Conservation (phyloP, 30 jellyfish, hydroid and myxozoan genomes). For the Sanderia malayensis region DNA sequence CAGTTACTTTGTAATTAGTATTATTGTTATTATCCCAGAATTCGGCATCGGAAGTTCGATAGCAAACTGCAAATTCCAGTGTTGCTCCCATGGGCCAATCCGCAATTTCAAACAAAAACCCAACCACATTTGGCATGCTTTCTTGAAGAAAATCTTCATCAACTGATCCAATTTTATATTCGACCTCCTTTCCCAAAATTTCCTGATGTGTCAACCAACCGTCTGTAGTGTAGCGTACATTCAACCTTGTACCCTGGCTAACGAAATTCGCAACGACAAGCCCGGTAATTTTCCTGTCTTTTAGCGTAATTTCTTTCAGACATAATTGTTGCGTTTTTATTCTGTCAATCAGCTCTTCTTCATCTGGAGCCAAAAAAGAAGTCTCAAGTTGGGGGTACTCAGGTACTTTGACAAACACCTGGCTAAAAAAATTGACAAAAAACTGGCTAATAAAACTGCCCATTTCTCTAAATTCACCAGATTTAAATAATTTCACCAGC, state of each 20-base stretch:
- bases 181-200: not conserved
- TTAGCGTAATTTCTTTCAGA: constrained; percentile 6
- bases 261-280: not conserved
- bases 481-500: no score
- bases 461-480: no score
- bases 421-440: no score
- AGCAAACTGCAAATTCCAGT: constrained; percentile 45
- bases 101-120: constrained; percentile 13
- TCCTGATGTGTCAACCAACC: constrained; percentile 22
- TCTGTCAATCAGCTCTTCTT: constrained; percentile 3
- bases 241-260: constrained; percentile 12
- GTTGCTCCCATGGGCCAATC: constrained; percentile 34
- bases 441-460: no score
- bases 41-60: constrained; percentile 23
- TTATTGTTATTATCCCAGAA: constrained; percentile 45
- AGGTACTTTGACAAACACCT: no score
- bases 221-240: constrained; percentile 39
- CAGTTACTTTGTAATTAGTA: constrained; percentile 37
- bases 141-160: not conserved
- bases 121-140: not conserved
- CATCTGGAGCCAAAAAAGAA: not conserved
- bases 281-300: constrained; percentile 36
- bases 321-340: not conserved
- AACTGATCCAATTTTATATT: not conserved
- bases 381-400: no score